Base-by-base conservation (phyloP, 2,888 invertebrate genomes). In the Drosophila subquinaria region DNA sequence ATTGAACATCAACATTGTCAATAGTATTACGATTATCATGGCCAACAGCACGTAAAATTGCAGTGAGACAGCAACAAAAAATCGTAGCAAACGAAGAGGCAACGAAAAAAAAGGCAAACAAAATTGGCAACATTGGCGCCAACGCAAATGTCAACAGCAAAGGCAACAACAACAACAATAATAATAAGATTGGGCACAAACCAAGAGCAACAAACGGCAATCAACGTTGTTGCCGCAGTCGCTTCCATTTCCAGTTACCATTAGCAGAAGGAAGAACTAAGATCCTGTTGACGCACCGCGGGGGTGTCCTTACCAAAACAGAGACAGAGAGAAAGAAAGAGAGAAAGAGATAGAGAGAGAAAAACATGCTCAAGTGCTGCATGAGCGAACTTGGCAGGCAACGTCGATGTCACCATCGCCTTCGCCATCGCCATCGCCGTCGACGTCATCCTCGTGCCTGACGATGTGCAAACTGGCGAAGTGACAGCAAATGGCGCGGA, bases 401-500 rank as follows among this genome's bases (percentile, higher is more conserved):
- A 57, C 20, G 63, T 51, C 53, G 43, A 20, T 43, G 57, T 27
- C 27, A 27, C 27, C 27, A 27, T 27, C 27, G 27, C 27, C 27
- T 5, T 43, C 20, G 20, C 10, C n/a, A 59, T 43, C 48, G 52
- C 23, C 23, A 23, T 23, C 23, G 23, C 23, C 23, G 23, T 23
- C 23, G 23, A 17, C 43, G 60, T 65, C 66, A 60, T 61, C 84
- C 78, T 76, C 68, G 81, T 63, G 74, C 71, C 83, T 77, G 88
- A 90, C 84, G 87, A 91, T 91, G 90, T 91, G 91, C 87, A 85
- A 91, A 91, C 90, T 90, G 85, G 85, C 83, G 81, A 91, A 91
- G 85, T 91, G 91, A 83, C 90, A 90, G 83, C 88, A 91, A 91
- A 91, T 91, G 89, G 89, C 88, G 90, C 90, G 91, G 90, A 91